These are phyloP conservation scores for Syngnathus scovelli DNA, from an alignment of 2,113 vertebrate species.

Conservation along the genomic window DNA sequence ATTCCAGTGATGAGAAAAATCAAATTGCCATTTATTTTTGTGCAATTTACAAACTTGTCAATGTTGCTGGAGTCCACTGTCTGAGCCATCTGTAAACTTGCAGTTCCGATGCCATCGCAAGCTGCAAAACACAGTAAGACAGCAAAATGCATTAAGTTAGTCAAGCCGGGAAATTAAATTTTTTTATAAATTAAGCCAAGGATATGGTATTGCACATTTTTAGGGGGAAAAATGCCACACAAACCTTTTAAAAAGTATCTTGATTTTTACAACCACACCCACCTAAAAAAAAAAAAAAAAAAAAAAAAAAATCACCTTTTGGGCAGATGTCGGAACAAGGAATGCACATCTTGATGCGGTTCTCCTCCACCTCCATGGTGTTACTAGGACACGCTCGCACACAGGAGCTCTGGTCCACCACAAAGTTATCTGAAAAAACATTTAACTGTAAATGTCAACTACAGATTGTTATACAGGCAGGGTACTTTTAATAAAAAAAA, in stretches of 20 bases:
- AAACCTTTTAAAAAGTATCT: conserved; percentile 2
- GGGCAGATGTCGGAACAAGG: conserved; percentile 97
- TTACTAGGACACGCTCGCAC: conserved; percentile 94
- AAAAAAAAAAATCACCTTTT: conserved; percentile 77
- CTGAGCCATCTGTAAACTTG: conserved; percentile 83
- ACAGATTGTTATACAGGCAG: conserved; percentile 25
- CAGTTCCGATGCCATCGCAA: conserved; percentile 94
- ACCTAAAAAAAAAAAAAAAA: neutral
- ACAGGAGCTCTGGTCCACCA: conserved; percentile 97
- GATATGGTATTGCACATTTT: neutral
- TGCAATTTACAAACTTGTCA: conserved; percentile 96
- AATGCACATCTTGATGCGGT: conserved; percentile 94
- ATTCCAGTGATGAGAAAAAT: conserved; percentile 98
- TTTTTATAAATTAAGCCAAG: neutral
- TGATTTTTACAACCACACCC: too few relatives aligned
- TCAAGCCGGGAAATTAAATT: neutral
- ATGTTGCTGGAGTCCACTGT: conserved; percentile 98
- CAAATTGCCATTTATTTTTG: conserved; percentile 98
- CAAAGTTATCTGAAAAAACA: conserved; percentile 87
- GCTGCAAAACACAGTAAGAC: conserved; percentile 64
- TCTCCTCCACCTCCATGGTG: conserved; percentile 98
- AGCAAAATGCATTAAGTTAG: neutral
- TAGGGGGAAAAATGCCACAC: neutral
- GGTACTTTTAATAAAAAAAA: neutral
- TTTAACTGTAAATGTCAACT: conserved; percentile 35